Conservation (phyloP, 1,140 invertebrate genomes). For the Drosophila busckii region DNA sequence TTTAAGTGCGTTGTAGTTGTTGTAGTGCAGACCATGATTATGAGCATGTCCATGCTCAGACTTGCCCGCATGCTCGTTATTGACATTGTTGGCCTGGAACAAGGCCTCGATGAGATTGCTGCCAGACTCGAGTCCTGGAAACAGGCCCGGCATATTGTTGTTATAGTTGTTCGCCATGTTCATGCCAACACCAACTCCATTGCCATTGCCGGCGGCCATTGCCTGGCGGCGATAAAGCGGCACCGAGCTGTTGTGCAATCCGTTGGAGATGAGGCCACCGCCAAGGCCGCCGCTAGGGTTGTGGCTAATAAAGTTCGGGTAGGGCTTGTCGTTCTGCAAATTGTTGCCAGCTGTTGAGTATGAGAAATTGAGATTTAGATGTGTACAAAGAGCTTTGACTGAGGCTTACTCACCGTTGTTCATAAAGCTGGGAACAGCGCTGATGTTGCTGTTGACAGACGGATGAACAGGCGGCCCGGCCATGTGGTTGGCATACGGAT, state of each 20-base stretch:
- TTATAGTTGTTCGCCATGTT: conserved; percentile 60
- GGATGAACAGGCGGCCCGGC: conserved; percentile 33
- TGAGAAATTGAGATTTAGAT: neutral
- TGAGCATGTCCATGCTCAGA: conserved; percentile 52
- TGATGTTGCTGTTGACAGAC: conserved; percentile 28
- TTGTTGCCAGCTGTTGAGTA: conserved; percentile 25
- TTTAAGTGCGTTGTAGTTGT: conserved; percentile 58
- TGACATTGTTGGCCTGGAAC: conserved; percentile 63
- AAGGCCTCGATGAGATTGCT: conserved; percentile 65
- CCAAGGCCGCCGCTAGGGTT: conserved; percentile 31
- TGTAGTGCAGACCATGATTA: conserved; percentile 55
- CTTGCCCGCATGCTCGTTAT: conserved; percentile 48
- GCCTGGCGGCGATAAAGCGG: conserved; percentile 80
- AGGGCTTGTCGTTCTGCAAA: conserved; percentile 55
- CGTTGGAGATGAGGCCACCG: conserved; percentile 29
- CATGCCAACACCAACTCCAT: too few relatives aligned
- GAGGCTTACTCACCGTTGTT: conserved; percentile 46
- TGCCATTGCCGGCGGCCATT: conserved; percentile 57
- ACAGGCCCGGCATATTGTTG: conserved; percentile 56
- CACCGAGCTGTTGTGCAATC: conserved; percentile 65
- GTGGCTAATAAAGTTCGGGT: conserved; percentile 45
- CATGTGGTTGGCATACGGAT: conserved; percentile 47
- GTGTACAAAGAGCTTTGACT: neutral
- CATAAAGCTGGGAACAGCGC: conserved; percentile 42
- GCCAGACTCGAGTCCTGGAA: conserved; percentile 42